Percentiles rank a stretch among this genome's conserved stretches.
Conservation (phyloP, 2,888 invertebrate species). For the Alcis repandata region DNA sequence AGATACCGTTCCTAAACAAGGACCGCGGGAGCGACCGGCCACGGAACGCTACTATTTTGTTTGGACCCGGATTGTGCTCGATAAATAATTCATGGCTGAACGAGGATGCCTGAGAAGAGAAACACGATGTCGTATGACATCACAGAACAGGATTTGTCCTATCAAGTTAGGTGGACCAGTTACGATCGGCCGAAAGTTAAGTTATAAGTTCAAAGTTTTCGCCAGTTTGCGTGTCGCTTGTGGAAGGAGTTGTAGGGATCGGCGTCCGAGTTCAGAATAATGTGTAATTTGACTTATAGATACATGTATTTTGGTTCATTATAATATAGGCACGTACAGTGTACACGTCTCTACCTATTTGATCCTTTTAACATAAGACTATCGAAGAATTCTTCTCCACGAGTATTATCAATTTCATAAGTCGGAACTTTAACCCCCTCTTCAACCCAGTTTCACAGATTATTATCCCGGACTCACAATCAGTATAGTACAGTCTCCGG, state of each 20-base stretch:
- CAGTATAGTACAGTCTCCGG: conserved; percentile 20
- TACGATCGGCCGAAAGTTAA: too few relatives aligned
- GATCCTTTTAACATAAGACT: too few relatives aligned
- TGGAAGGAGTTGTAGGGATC: too few relatives aligned
- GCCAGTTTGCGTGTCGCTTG: too few relatives aligned
- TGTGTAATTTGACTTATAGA: too few relatives aligned
- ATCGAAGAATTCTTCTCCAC: too few relatives aligned
- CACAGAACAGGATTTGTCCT: background rate
- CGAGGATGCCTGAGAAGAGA: background rate
- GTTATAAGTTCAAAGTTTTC: background rate
- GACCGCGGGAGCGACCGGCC: background rate
- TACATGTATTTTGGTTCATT: too few relatives aligned
- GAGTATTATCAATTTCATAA: background rate
- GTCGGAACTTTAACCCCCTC: background rate
- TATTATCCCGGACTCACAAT: conserved; percentile 24
- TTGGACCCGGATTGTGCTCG: conserved; percentile 10
- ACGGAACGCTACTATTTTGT: conserved; percentile 16
- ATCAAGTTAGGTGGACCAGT: too few relatives aligned
- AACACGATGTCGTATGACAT: background rate
- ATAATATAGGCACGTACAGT: too few relatives aligned
- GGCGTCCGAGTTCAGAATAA: too few relatives aligned
- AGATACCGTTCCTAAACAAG: background rate
- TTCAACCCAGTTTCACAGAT: background rate
- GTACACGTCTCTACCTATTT: too few relatives aligned
- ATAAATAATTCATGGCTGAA: conserved; percentile 22